Base-by-base conservation (phyloP, 2,113 vertebrate genomes). In the Damaliscus lunatus region DNA sequence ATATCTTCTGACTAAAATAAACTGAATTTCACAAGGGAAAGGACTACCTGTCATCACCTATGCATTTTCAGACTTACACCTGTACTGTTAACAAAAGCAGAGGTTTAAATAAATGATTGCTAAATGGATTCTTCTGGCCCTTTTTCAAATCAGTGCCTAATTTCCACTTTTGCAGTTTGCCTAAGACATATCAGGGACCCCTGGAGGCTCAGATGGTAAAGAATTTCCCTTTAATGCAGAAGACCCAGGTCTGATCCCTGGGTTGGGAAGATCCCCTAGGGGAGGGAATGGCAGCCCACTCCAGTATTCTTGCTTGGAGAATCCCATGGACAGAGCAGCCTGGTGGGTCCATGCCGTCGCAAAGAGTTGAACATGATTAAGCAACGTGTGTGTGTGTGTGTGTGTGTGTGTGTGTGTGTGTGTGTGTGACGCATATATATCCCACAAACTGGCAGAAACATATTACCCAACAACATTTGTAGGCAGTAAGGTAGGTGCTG, bases 281-380 rank as follows among this genome's bases (percentile, higher is more conserved):
- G 67, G 40, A 40, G 67, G n/a, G n/a, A 71, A 71, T 40, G 19
- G 67, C 67, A 71, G 21, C n/a, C 67, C n/a, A 36, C n/a, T 71
- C 67, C 67, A 71, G 67, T 40, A 6, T 71, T 71, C 67, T 40
- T 36, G n/a, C 67, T 36, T 71, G 67, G n/a, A 71, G n/a, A 71
- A 36, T 36, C 67, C 67, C 67, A 71, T 40, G n/a, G 64, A 23
- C 67, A 71, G 67, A 10, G n/a, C n/a, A 40, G 67, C 67, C 67
- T 71, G n/a, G n/a, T 71, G 67, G 19, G n/a, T 71, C n/a, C n/a
- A 36, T 6, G n/a, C n/a, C n/a, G 0, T 36, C 0, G 0, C n/a
- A 71, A 71, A 23, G 64, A 71, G n/a, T 36, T 36, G n/a, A 4
- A 71, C 9, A 36, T 36, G 5, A 23, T 71, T 71, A 12, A 71